These are phyloP conservation scores for Catharus minimus DNA, from an alignment of 2,113 vertebrate species.

Conservation along the genomic window DNA sequence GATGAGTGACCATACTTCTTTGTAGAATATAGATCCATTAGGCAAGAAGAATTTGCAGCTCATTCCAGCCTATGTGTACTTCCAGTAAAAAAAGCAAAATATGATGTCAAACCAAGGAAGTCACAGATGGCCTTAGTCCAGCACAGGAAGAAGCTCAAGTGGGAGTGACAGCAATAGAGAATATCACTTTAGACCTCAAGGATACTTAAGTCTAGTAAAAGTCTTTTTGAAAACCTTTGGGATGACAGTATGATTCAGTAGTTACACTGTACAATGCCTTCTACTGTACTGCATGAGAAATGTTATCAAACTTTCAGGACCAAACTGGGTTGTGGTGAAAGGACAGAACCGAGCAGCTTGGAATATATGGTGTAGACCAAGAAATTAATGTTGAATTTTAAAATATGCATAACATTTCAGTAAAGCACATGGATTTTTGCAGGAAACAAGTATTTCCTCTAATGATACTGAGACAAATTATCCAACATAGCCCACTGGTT, in stretches of 20 bases:
- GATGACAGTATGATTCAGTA: not conserved
- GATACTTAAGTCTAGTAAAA: not conserved
- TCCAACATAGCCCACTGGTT: not conserved
- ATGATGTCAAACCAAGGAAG: not conserved
- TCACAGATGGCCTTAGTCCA: not conserved
- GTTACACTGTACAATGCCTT: not conserved
- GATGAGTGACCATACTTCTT: not conserved
- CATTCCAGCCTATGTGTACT: not conserved
- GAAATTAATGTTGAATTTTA: not conserved
- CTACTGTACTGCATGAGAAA: not conserved
- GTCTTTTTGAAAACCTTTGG: not conserved
- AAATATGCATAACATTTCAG: not conserved
- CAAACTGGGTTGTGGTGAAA: not conserved
- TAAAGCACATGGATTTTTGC: not conserved
- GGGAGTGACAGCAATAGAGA: not conserved
- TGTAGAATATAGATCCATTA: not conserved
- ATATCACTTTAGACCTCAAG: not conserved
- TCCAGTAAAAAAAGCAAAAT: not conserved
- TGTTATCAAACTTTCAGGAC: not conserved
- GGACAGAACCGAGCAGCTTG: not conserved
- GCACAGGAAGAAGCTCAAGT: not conserved
- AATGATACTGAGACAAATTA: not conserved
- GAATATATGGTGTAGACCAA: not conserved
- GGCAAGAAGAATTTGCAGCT: not conserved
- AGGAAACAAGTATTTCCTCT: not conserved